Percentiles rank a stretch among this genome's conserved stretches.
Conservation (phyloP, 2,113 vertebrate species). For the Eubucco bourcierii region DNA sequence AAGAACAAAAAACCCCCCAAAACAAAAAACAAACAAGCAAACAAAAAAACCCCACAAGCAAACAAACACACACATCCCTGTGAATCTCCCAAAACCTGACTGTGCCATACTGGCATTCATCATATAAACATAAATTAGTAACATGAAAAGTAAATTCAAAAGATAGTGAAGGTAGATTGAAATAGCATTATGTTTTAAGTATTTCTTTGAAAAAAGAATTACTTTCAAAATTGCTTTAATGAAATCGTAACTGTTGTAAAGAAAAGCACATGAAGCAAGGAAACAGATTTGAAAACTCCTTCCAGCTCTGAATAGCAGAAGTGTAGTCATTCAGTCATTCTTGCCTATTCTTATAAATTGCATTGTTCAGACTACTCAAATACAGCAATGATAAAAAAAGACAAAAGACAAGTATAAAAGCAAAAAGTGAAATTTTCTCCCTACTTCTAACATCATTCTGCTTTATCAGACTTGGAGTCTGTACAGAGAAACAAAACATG, state of each 20-base stretch:
- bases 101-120: neutral
- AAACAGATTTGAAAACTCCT: neutral
- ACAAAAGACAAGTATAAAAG: neutral
- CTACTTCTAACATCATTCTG: neutral
- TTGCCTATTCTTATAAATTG: neutral
- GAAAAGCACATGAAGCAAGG: neutral
- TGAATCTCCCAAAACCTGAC: neutral
- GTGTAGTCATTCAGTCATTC: neutral
- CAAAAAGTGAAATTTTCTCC: neutral
- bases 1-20: neutral
- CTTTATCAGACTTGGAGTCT: neutral
- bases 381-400: neutral
- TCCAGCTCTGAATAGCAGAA: neutral
- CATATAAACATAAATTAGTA: neutral
- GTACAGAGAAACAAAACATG: too few species aligned
- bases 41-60: neutral
- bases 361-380: neutral
- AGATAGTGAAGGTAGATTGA: neutral
- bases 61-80: neutral
- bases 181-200: neutral
- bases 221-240: neutral
- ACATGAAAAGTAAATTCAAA: neutral
- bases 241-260: neutral
- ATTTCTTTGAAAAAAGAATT: neutral
- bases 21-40: neutral